These are phyloP conservation scores for Pteruthius melanotis DNA, from an alignment of 2,113 vertebrate species.

Conservation along the genomic window DNA sequence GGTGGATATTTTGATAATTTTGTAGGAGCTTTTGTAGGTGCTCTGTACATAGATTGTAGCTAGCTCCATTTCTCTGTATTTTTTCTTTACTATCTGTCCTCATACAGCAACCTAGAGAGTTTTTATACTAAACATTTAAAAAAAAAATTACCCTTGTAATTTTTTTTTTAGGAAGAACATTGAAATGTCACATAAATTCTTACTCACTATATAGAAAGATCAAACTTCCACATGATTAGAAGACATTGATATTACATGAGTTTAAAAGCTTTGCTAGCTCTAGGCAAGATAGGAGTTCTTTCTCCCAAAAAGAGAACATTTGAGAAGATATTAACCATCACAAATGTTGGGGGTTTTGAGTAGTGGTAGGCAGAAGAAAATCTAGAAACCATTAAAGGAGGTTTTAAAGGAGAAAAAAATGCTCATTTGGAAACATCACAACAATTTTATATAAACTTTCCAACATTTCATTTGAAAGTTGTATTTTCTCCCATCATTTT, in stretches of 20 bases:
- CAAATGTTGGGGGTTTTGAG: fast-evolving
- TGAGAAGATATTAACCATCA: background rate
- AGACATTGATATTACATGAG: background rate
- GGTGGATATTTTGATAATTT: background rate
- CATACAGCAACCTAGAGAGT: background rate
- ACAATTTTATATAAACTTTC: background rate
- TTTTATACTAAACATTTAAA: background rate
- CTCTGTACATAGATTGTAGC: background rate
- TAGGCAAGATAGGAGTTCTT: background rate
- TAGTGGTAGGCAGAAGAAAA: background rate
- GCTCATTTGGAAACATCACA: background rate
- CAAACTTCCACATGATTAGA: background rate
- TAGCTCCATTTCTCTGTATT: background rate
- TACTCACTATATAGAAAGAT: background rate
- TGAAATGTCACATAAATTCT: background rate
- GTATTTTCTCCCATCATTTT: background rate
- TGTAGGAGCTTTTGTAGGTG: background rate
- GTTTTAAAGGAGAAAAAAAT: background rate
- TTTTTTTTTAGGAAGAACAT: background rate
- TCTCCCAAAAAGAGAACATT: background rate
- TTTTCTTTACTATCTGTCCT: background rate
- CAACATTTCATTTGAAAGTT: background rate
- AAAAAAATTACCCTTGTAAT: background rate
- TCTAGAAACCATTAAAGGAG: background rate
- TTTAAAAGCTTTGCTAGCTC: background rate